Conservation (phyloP, 1,140 invertebrate genomes). For the Nephotettix cincticeps region DNA sequence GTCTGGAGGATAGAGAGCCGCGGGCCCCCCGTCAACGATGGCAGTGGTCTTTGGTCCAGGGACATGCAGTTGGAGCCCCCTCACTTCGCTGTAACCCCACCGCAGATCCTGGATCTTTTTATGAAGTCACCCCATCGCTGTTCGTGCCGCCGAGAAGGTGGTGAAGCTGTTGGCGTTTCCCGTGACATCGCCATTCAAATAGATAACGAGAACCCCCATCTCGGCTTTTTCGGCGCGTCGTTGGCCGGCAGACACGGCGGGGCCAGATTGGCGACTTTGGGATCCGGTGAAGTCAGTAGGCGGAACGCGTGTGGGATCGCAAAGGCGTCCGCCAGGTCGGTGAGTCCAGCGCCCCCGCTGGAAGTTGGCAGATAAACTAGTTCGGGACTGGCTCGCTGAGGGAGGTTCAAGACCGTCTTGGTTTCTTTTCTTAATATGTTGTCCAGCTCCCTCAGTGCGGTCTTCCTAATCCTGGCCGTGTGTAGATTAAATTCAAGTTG, state of each 20-base stretch:
- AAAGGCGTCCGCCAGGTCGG: background rate
- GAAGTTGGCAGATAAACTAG: background rate
- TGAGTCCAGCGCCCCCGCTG: background rate
- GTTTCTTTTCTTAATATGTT: background rate
- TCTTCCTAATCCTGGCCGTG: background rate
- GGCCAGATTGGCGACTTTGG: background rate
- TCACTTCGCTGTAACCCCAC: no score
- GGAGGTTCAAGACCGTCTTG: background rate
- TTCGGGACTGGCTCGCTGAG: background rate
- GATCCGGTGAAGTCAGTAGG: background rate
- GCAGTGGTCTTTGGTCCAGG: no score
- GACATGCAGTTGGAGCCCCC: no score
- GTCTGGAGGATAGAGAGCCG: no score
- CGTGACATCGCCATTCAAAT: background rate
- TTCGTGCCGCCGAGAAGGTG: no score
- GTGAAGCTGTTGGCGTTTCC: background rate
- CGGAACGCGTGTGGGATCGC: background rate
- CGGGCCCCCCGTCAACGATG: no score
- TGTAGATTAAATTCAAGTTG: background rate
- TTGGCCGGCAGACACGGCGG: background rate
- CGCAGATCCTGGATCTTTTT: no score
- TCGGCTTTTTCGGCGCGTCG: background rate
- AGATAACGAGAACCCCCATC: background rate
- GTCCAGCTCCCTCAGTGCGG: no score
- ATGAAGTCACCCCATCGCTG: no score